Base-by-base conservation (phyloP, 2,888 invertebrate species). In the Ellobium chinense region DNA sequence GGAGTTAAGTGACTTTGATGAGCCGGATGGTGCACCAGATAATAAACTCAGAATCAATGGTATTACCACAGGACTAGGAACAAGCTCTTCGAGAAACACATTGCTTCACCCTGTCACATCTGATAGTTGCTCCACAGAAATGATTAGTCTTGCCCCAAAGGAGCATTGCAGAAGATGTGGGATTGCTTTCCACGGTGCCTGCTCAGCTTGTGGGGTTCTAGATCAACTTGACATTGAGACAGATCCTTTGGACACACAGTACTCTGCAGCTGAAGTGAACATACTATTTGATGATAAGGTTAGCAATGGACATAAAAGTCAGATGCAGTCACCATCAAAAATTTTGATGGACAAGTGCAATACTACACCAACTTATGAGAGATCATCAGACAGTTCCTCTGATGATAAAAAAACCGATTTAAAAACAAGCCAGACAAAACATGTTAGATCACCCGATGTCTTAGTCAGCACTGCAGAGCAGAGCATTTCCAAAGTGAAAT, bases 1-100 rank as follows among this genome's bases (percentile, higher is more conserved):
- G 46, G 68, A 68, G 4, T 12, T 68, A 29, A 60, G 39, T 37
- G 69, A 69, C 37, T 2, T 12, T 12, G 69, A 77, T 60, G 77
- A 77, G 7, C 1, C 12, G 3, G 60, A 68, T 58, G 69, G 68
- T 46, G n/a, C n/a, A n/a, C n/a, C n/a, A n/a, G n/a, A n/a, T n/a
- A n/a, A n/a, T n/a, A n/a, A n/a, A n/a, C n/a, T n/a, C n/a, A n/a
- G n/a, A n/a, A n/a, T n/a, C n/a, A n/a, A n/a, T n/a, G n/a, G n/a
- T n/a, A n/a, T n/a, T n/a, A n/a, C n/a, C n/a, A n/a, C n/a, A n/a
- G n/a, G n/a, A n/a, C n/a, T n/a, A n/a, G n/a, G n/a, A n/a, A n/a
- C n/a, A n/a, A n/a, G n/a, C n/a, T n/a, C n/a, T n/a, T n/a, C n/a
- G n/a, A n/a, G n/a, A n/a, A n/a, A n/a, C n/a, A n/a, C n/a, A n/a